Evolutionary conservation across 2,888 invertebrate genomes (phyloP).

Genomic region (Rhagonycha lutea): DNA sequence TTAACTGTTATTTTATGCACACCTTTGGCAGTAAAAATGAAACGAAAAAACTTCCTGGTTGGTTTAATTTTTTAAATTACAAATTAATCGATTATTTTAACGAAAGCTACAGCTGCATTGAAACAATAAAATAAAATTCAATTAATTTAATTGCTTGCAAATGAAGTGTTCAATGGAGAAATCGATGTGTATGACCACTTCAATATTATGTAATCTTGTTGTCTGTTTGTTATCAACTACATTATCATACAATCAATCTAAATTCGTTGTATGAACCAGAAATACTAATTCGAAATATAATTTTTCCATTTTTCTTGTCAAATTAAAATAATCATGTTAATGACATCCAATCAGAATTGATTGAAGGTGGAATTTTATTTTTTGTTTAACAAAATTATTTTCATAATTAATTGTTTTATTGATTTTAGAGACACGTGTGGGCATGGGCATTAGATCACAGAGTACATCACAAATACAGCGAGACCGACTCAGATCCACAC

Average conservation of each 20-base stretch:
- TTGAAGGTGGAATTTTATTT: not conserved
- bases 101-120: not conserved
- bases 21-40: not conserved
- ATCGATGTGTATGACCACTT: not conserved
- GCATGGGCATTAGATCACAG: constrained; percentile 87
- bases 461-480: constrained; percentile 87
- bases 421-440: constrained; percentile 75
- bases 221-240: not conserved
- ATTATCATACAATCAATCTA: not conserved
- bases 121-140: not conserved
- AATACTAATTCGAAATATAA: not conserved
- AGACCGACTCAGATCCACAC: constrained; percentile 85
- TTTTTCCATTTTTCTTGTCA: not conserved
- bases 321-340: not conserved
- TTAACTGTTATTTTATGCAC: not conserved
- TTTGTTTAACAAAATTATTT: not conserved
- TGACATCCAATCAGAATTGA: not conserved
- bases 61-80: not conserved
- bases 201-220: not conserved
- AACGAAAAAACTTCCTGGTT: not conserved
- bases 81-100: not conserved
- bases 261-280: not conserved
- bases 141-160: not conserved
- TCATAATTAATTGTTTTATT: not conserved
- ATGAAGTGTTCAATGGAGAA: not conserved